Evolutionary conservation across 2,888 invertebrate genomes (phyloP).

Genomic region (Apantesis nais): DNA sequence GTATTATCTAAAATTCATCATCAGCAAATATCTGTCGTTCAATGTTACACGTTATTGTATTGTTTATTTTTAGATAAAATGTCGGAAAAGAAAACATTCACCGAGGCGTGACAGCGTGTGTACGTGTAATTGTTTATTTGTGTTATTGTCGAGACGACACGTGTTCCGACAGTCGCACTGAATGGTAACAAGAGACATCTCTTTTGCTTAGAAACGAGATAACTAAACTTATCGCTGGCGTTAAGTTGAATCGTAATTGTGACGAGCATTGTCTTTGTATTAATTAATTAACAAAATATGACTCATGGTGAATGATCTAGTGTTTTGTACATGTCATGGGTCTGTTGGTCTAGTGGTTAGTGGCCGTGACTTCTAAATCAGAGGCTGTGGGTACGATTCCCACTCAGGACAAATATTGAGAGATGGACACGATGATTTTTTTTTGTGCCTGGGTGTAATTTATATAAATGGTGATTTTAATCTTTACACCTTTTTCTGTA

Average conservation of each 20-base stretch:
- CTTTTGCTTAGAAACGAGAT: conserved; percentile 1
- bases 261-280: not conserved
- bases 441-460: too few relatives aligned
- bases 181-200: not conserved
- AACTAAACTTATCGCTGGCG: not conserved
- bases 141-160: not conserved
- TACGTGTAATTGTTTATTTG: not conserved
- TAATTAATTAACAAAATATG: not conserved
- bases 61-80: conserved; percentile 1
- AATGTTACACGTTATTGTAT: not conserved
- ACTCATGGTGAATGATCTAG: not conserved
- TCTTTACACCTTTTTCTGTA: not conserved
- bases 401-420: too few relatives aligned
- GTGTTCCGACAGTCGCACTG: not conserved
- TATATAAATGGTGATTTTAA: too few relatives aligned
- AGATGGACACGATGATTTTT: too few relatives aligned
- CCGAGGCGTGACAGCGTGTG: not conserved
- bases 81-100: not conserved
- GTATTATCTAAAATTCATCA: not conserved
- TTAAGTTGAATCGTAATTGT: not conserved
- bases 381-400: too few relatives aligned
- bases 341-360: too few relatives aligned
- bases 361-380: too few relatives aligned
- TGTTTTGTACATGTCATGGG: not conserved
- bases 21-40: not conserved